Conservation (phyloP, 2,797 vertebrate species). For the Pangasius djambal region DNA sequence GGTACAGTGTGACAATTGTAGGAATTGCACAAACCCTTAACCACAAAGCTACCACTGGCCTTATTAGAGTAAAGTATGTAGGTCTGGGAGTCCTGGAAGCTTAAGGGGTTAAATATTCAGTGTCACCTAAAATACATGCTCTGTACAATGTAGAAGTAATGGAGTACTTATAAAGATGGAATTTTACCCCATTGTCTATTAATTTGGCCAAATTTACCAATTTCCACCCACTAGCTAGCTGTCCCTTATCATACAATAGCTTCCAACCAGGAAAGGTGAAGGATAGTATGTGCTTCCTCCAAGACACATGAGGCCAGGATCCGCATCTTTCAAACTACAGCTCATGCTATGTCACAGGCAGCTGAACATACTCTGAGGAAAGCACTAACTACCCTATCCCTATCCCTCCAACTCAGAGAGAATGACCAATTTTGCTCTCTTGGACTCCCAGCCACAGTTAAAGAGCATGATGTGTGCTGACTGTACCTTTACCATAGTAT, state of each 20-base stretch:
- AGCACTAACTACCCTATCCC: not conserved
- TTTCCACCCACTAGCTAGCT: not conserved
- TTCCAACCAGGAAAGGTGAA: not conserved
- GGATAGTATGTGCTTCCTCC: not conserved
- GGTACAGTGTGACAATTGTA: not conserved
- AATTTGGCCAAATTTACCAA: not conserved
- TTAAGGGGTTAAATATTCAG: not conserved
- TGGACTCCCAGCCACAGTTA: not conserved
- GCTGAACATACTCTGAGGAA: not conserved
- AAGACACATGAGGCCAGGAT: not conserved
- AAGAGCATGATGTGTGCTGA: not conserved
- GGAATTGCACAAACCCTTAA: not conserved
- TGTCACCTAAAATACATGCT: not conserved
- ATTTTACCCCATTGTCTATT: not conserved
- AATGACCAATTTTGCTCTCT: not conserved
- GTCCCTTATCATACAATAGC: not conserved
- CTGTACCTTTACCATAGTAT: slow-evolving; percentile 87
- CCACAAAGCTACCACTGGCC: not conserved
- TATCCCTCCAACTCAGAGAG: not conserved
- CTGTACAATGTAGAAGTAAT: not conserved
- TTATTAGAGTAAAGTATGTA: not conserved
- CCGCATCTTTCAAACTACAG: not conserved
- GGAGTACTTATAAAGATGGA: not conserved
- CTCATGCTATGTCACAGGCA: not conserved
- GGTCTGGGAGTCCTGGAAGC: not conserved